Evolutionary conservation across 2,888 invertebrate genomes (phyloP).

Genomic region (Cantharis rufa): DNA sequence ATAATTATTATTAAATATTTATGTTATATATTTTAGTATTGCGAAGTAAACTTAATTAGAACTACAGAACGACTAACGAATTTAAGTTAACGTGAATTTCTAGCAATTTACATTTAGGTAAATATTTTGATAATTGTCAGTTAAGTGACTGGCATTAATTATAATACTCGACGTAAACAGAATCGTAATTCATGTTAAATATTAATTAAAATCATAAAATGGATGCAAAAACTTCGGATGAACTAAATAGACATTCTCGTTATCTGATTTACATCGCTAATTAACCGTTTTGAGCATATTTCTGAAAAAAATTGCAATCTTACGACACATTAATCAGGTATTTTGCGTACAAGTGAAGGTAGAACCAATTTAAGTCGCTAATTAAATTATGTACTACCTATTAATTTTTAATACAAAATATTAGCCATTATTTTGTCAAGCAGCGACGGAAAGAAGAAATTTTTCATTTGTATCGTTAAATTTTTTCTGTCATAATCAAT

Average conservation of each 20-base stretch:
- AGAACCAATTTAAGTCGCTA: not conserved
- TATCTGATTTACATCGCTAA: not conserved
- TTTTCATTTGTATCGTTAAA: not conserved
- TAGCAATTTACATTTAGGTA: not conserved
- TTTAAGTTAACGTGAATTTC: not conserved
- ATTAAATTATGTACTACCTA: not conserved
- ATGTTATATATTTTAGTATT: not conserved
- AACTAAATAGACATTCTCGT: not conserved
- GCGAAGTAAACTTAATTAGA: not conserved
- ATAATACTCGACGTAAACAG: not conserved
- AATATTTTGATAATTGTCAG: not conserved
- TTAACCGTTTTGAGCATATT: not conserved
- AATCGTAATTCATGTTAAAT: not conserved
- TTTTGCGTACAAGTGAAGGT: not conserved
- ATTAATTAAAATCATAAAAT: not conserved
- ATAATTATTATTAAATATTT: not conserved
- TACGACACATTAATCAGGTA: not conserved
- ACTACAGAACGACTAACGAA: not conserved
- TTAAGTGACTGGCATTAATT: not conserved
- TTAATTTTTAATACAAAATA: not conserved
- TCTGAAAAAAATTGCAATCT: not conserved
- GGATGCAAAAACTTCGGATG: not conserved
- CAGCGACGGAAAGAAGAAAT: not conserved
- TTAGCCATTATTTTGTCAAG: not conserved
- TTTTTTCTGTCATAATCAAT: not conserved